phyloP scores from a whole-genome alignment of 1,140 invertebrate genomes.

The Papilio helenus region DNA sequence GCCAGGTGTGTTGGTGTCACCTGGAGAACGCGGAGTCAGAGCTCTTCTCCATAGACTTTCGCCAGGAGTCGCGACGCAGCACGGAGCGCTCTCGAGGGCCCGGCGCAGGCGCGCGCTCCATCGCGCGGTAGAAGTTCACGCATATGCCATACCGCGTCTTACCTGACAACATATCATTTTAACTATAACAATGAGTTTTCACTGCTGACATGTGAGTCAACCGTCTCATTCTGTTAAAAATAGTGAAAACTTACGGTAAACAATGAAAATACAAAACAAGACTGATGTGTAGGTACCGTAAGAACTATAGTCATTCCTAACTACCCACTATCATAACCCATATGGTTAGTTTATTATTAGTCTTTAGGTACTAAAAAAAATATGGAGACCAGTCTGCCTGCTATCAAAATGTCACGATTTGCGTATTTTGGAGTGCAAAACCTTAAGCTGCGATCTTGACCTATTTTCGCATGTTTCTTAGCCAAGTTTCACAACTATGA shows the following conservation, averaged over 20 bases:
- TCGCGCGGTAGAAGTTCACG: slow-evolving; percentile 98
- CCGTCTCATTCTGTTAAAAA: background rate
- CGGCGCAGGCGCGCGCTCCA: slow-evolving; percentile 85
- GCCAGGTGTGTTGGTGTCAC: slow-evolving; percentile 80
- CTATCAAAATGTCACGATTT: background rate
- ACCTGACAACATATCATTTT: slow-evolving; percentile 76
- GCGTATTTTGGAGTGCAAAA: background rate
- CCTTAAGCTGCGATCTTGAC: background rate
- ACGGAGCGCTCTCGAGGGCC: slow-evolving; percentile 83
- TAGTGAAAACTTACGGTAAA: too few species aligned
- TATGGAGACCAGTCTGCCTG: background rate
- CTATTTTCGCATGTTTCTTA: background rate
- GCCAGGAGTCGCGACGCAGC: slow-evolving; percentile 92
- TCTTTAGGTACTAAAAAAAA: background rate
- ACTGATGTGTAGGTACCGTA: too few species aligned
- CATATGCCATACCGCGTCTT: slow-evolving; percentile 97
- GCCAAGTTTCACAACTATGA: background rate
- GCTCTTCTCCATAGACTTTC: slow-evolving; percentile 94
- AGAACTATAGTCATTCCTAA: background rate
- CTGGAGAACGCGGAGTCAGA: slow-evolving; percentile 96
- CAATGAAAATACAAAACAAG: too few species aligned
- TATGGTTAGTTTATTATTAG: background rate
- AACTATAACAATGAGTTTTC: background rate
- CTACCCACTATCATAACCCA: background rate
- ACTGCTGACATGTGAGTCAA: background rate